These are phyloP conservation scores for Cantharis flavilabris DNA, from an alignment of 2,888 invertebrate species.

Conservation along the genomic window DNA sequence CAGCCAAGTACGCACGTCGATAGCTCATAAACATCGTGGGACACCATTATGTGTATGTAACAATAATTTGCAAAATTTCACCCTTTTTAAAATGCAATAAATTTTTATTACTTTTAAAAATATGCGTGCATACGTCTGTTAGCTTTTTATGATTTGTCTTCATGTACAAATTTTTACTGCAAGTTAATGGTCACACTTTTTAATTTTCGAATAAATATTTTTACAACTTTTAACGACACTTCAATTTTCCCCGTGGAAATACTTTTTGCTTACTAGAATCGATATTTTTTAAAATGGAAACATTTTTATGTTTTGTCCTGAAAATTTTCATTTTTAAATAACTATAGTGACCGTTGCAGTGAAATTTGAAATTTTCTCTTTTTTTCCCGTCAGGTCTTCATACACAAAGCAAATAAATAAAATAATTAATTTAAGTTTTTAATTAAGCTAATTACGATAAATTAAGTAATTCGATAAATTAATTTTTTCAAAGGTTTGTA, in stretches of 20 bases:
- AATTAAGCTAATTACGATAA: not conserved
- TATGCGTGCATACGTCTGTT: constrained; percentile 25
- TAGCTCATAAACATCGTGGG: constrained; percentile 28
- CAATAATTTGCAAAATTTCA: constrained; percentile 40
- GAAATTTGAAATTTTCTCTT: not conserved
- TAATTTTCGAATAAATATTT: not conserved
- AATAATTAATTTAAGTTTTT: not conserved
- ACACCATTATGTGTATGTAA: constrained; percentile 32
- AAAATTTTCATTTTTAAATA: not conserved
- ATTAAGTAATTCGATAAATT: not conserved
- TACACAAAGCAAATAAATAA: too few species aligned
- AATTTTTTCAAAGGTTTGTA: not conserved
- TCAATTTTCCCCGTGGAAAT: not conserved
- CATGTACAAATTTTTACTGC: not conserved
- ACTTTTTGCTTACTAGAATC: not conserved
- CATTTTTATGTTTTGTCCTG: not conserved
- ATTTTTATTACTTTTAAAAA: constrained; percentile 30
- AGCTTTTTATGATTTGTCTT: constrained; percentile 10
- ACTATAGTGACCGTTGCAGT: not conserved
- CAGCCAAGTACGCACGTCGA: constrained; percentile 12
- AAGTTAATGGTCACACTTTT: not conserved
- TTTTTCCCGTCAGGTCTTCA: too few species aligned
- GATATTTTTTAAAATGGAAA: not conserved
- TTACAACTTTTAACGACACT: not conserved
- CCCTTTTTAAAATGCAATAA: constrained; percentile 35